Conservation (phyloP, 2,888 invertebrate species). For the Drosophila basisetae region DNA sequence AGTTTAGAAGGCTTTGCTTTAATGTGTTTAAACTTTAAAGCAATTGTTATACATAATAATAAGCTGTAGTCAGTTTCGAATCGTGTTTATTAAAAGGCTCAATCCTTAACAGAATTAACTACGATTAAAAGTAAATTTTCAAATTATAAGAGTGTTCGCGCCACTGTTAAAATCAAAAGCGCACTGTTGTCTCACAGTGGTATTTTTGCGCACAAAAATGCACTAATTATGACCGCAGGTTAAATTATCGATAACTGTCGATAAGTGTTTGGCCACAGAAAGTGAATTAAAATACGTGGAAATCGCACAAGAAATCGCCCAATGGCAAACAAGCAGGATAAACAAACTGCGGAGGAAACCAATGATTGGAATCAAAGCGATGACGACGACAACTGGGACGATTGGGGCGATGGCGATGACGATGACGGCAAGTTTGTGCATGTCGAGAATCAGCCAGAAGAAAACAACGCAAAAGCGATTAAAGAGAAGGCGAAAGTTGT, state of each 20-base stretch:
- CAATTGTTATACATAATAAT: background rate
- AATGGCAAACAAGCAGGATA: slow-evolving; percentile 61
- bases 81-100: background rate
- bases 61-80: background rate
- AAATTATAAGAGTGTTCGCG: slow-evolving; percentile 3
- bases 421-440: slow-evolving; percentile 74
- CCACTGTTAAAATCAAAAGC: background rate
- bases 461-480: slow-evolving; percentile 36
- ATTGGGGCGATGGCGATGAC: slow-evolving; percentile 81
- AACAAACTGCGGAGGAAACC: slow-evolving; percentile 27
- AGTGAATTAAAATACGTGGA: slow-evolving; percentile 49
- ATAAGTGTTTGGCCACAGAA: slow-evolving; percentile 17
- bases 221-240: slow-evolving; percentile 7
- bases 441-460: slow-evolving; percentile 42
- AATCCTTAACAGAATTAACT: background rate
- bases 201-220: slow-evolving; percentile 19
- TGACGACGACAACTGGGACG: slow-evolving; percentile 81
- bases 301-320: slow-evolving; percentile 21
- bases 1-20: background rate
- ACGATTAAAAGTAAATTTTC: background rate
- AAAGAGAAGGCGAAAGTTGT: background rate
- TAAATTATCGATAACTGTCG: slow-evolving; percentile 17
- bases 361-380: slow-evolving; percentile 78
- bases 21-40: background rate
- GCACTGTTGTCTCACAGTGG: slow-evolving; percentile 1